phyloP scores from a whole-genome alignment of 2,888 invertebrate genomes.

The Aricia artaxerxes region DNA sequence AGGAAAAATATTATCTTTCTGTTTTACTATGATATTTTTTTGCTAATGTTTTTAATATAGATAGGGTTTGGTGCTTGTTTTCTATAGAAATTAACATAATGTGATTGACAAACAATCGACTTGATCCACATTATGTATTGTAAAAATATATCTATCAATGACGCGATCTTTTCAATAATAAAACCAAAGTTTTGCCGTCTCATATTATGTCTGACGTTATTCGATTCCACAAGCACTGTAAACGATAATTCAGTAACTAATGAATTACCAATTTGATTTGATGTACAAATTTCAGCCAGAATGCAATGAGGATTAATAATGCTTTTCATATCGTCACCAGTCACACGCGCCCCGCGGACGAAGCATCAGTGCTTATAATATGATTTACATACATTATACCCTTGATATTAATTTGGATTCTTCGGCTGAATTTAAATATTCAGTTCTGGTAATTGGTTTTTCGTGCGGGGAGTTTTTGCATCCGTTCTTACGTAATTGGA shows the following conservation, averaged over 20 bases:
- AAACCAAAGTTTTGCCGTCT: background rate
- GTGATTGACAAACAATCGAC: too few relatives aligned
- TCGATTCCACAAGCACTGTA: background rate
- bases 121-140: too few relatives aligned
- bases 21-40: too few relatives aligned
- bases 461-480: background rate
- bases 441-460: conserved; percentile 31
- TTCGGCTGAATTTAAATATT: conserved; percentile 27
- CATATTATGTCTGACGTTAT: background rate
- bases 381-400: conserved; percentile 31
- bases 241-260: background rate
- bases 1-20: background rate
- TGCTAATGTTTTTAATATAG: too few relatives aligned
- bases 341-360: conserved; percentile 18
- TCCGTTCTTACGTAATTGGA: conserved; percentile 19
- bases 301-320: conserved; percentile 30
- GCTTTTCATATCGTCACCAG: conserved; percentile 29
- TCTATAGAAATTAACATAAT: too few relatives aligned
- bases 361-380: conserved; percentile 27
- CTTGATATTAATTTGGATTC: conserved; percentile 30
- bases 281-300: conserved; percentile 20
- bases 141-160: too few relatives aligned
- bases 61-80: too few relatives aligned
- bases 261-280: too few relatives aligned
- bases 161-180: too few relatives aligned